Evolutionary conservation across 2,888 invertebrate genomes (phyloP).

Genomic region (Apotomis betuletana): DNA sequence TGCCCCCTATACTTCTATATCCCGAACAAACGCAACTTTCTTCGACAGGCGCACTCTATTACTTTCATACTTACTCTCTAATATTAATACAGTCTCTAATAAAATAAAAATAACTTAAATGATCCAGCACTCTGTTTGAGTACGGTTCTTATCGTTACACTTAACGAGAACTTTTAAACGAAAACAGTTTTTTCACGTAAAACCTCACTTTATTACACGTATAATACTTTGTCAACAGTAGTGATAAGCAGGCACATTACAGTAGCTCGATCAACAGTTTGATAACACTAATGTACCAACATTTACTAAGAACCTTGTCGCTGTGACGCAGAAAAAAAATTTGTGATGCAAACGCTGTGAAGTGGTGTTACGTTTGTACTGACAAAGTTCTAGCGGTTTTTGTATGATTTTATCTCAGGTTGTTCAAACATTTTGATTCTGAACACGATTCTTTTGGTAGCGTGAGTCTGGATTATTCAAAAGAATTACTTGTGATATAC

Average conservation of each 20-base stretch:
- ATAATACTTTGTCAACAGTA: constrained; percentile 23
- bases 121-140: too few relatives aligned
- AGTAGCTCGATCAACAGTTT: constrained; percentile 22
- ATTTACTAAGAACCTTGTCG: constrained; percentile 1
- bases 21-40: too few relatives aligned
- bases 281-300: constrained; percentile 17
- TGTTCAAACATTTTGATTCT: background rate
- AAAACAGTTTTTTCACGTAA: background rate
- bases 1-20: too few relatives aligned
- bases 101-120: too few relatives aligned
- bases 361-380: background rate
- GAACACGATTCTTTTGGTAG: background rate
- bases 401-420: constrained; percentile 3
- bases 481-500: too few relatives aligned
- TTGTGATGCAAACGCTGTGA: background rate
- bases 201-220: constrained; percentile 2
- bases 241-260: constrained; percentile 13
- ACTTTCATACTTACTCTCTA: too few relatives aligned
- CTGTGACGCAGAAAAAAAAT: background rate
- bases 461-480: background rate
- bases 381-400: background rate
- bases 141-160: background rate
- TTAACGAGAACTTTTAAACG: background rate
- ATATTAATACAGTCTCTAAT: too few relatives aligned
- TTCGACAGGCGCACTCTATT: too few relatives aligned